Conservation (phyloP, 2,113 vertebrate species). For the Cettia cetti region DNA sequence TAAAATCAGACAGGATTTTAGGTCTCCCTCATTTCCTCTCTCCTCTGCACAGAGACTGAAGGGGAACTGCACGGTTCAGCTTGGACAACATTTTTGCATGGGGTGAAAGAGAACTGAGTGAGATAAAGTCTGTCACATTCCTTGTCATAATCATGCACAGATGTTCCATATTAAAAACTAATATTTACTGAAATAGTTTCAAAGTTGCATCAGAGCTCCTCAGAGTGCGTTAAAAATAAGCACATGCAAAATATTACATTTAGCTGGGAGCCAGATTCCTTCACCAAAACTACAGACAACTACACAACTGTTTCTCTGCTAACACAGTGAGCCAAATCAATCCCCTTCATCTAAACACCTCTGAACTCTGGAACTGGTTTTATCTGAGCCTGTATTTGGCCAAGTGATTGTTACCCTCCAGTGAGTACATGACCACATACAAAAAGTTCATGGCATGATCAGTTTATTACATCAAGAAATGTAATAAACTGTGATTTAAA, state of each 20-base stretch:
- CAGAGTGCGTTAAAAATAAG: constrained; percentile 53
- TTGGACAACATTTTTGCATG: background rate
- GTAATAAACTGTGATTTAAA: constrained; percentile 41
- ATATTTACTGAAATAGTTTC: constrained; percentile 59
- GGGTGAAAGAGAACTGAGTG: background rate
- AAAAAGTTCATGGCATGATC: background rate
- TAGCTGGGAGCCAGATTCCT: constrained; percentile 24
- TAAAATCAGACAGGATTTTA: background rate
- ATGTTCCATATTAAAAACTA: constrained; percentile 58
- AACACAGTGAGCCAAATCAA: constrained; percentile 5
- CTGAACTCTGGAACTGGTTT: background rate
- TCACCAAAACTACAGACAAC: background rate
- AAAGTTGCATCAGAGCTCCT: constrained; percentile 49
- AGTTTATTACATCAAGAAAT: constrained; percentile 16
- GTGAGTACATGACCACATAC: constrained; percentile 21
- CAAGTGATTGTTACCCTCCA: constrained; percentile 7
- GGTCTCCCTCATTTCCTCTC: background rate
- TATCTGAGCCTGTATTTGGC: constrained; percentile 1
- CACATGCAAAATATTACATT: constrained; percentile 39
- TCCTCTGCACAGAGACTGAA: background rate
- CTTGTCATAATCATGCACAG: background rate
- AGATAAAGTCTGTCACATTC: constrained; percentile 33
- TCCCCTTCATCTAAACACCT: constrained; percentile 12
- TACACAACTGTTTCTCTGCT: background rate
- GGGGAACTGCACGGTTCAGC: background rate